These are phyloP conservation scores for Lutraria lutraria DNA, from an alignment of 2,888 invertebrate genomes.

Conservation along the genomic window DNA sequence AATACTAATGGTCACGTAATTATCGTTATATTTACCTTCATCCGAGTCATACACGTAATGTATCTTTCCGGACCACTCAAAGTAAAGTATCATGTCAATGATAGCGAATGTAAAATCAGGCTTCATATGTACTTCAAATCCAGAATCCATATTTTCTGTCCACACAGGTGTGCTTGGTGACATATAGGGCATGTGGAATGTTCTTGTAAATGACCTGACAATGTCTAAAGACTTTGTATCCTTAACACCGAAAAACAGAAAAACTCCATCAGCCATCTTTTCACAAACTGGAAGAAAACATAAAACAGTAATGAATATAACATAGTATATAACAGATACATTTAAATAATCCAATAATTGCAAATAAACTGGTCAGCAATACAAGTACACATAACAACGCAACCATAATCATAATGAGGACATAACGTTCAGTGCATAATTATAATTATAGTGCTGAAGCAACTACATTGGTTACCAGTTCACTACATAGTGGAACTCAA, in stretches of 20 bases:
- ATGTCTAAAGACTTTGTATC: conserved; percentile 74
- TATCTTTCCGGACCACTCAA: conserved; percentile 73
- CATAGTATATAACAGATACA: not conserved
- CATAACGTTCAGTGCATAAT: no score
- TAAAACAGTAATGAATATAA: not conserved
- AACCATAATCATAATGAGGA: no score
- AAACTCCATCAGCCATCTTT: conserved; percentile 78
- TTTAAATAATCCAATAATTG: no score
- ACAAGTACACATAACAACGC: no score
- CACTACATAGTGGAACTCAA: no score
- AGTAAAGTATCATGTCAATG: conserved; percentile 86
- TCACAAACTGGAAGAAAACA: conserved; percentile 76
- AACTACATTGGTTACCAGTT: no score
- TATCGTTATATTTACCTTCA: conserved; percentile 75
- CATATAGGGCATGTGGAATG: conserved; percentile 81
- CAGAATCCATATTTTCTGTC: conserved; percentile 84
- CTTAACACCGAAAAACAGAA: conserved; percentile 79
- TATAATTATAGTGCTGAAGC: no score
- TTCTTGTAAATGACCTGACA: conserved; percentile 75
- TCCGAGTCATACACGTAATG: conserved; percentile 80
- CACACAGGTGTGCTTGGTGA: conserved; percentile 73
- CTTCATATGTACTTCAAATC: conserved; percentile 94
- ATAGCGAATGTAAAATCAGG: conserved; percentile 91
- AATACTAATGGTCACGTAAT: no score
- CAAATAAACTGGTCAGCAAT: no score